These are phyloP conservation scores for Macrophya annulata DNA, from an alignment of 2,888 invertebrate species.

Conservation along the genomic window DNA sequence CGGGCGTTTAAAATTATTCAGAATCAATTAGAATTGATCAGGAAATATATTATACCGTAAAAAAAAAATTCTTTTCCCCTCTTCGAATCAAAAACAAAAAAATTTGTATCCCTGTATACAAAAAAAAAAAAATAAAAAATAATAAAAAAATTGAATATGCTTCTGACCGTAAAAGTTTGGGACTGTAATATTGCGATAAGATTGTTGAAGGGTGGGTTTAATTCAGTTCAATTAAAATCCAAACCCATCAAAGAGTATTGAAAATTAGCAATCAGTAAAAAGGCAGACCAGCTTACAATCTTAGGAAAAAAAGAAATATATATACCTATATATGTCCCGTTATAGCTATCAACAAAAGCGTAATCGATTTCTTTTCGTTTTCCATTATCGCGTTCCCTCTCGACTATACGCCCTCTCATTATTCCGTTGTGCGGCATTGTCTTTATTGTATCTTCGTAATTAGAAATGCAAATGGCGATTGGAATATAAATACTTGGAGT, in stretches of 20 bases:
- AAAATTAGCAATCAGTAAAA: slow-evolving; percentile 40
- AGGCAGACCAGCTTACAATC: background rate
- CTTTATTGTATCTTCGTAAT: slow-evolving; percentile 11
- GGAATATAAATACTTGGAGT: background rate
- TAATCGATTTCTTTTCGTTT: slow-evolving; percentile 20
- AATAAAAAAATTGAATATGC: too few species aligned
- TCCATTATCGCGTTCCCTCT: slow-evolving; percentile 26
- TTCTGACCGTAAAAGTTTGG: background rate
- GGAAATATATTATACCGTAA: background rate
- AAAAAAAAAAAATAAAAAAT: too few species aligned
- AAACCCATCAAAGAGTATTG: slow-evolving; percentile 1
- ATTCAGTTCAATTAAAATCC: slow-evolving; percentile 45
- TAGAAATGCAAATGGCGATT: slow-evolving; percentile 29
- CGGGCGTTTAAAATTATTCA: background rate
- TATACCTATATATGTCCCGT: background rate
- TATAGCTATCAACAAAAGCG: background rate
- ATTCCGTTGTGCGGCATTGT: background rate
- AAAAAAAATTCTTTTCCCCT: background rate
- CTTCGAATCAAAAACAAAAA: too few species aligned
- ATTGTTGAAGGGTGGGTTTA: slow-evolving; percentile 6
- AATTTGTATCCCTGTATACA: too few species aligned
- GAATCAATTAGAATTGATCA: background rate
- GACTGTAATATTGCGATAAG: slow-evolving; percentile 40
- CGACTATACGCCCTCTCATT: slow-evolving; percentile 25
- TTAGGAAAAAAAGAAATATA: background rate